Evolutionary conservation across 1,140 invertebrate species (phyloP), one percentile per base, ranked within the genome.

Genomic region (Drosophila hydei): DNA sequence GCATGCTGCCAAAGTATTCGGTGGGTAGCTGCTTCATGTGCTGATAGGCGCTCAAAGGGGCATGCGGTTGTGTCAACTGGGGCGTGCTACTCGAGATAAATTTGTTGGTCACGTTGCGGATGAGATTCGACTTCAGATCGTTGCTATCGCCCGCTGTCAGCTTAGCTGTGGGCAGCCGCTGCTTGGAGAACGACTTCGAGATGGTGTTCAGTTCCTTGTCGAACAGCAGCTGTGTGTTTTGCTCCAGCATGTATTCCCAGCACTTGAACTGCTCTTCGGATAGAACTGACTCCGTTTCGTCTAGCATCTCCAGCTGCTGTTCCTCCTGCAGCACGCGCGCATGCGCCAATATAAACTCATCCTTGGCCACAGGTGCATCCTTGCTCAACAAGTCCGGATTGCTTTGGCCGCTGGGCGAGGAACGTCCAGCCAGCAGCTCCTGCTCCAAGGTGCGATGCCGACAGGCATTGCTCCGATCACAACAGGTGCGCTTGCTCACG

Each of bases 161-260:
- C 14, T 71, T 55, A 1, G 93, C 94, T 67, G 47, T 94, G 88
- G 42, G 52, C n/a, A 75, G 89, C 72, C 93, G 93, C 3, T 76
- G 75, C 19, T 93, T 92, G 3, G 92, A 92, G 30, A 94, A 94
- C 0, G 93, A 94, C 75, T 94, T 95, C 0, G 95, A 95, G 16
- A 97, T 91, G 9, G 96, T 97, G 85, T 97, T 96, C 43, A 97
- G 90, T 91, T 97, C 96, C 84, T 97, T 97, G 91, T 97, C 96
- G 74, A 97, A 97, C 0, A 98, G 79, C 67, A 97, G 91, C 81
- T 97, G 96, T 0, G 96, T 97, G 79, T 98, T 98, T 91, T 97
- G 96, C 83, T 97, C 97, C 16, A 98, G 90, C 96, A 97, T 97
- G 79, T 97, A 98, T 77, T 98, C 97, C 97, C 97, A 98, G 79